phyloP scores from a whole-genome alignment of 2,888 invertebrate species.

The Machimus rusticus region DNA sequence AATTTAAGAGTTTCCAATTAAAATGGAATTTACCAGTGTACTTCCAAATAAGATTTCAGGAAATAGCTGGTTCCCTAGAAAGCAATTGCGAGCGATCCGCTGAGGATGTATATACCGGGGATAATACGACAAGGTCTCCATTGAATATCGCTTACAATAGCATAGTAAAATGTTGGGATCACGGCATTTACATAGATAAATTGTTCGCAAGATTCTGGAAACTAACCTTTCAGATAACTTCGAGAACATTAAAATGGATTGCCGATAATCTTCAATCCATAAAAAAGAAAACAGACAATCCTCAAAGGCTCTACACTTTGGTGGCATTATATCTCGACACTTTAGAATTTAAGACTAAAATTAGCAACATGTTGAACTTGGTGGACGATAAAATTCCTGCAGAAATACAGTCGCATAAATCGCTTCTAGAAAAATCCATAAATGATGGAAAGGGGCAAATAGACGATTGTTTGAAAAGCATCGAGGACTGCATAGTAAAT shows the following conservation, averaged over 20 bases:
- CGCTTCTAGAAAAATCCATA: slow-evolving; percentile 42
- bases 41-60: slow-evolving; percentile 89
- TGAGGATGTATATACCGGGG: neutral
- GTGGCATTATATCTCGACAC: slow-evolving; percentile 44
- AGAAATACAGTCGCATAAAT: neutral
- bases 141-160: slow-evolving; percentile 65
- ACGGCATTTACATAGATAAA: slow-evolving; percentile 80
- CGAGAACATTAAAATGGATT: slow-evolving; percentile 81
- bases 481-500: slow-evolving; percentile 60
- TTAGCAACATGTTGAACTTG: slow-evolving; percentile 34
- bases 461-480: slow-evolving; percentile 51
- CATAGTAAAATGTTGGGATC: slow-evolving; percentile 75
- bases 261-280: slow-evolving; percentile 51
- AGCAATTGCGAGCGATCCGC: slow-evolving; percentile 32
- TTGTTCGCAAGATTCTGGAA: slow-evolving; percentile 88
- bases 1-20: slow-evolving; percentile 80
- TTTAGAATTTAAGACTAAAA: slow-evolving; percentile 29
- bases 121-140: neutral
- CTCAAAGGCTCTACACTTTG: neutral
- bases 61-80: slow-evolving; percentile 72
- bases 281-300: neutral
- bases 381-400: slow-evolving; percentile 39
- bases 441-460: slow-evolving; percentile 28
- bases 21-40: slow-evolving; percentile 97
- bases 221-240: slow-evolving; percentile 81